Evolutionary conservation across 2,113 vertebrate species (phyloP).

Genomic region (Plecturocebus donacophilus): DNA sequence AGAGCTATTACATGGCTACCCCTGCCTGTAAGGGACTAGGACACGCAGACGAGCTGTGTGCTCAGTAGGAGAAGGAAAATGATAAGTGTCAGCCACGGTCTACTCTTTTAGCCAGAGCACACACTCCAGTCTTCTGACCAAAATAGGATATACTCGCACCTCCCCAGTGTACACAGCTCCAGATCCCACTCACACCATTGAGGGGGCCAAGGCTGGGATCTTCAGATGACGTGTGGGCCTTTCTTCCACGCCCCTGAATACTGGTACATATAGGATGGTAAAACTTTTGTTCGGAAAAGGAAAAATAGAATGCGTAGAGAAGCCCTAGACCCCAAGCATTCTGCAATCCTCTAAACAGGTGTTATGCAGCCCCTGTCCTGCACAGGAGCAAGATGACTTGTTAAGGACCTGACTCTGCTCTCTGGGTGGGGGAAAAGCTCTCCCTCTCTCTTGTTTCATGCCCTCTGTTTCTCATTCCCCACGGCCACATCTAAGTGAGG

Average conservation of each 20-base stretch:
- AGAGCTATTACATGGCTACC: background rate
- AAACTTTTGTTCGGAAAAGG: background rate
- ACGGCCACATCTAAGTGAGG: background rate
- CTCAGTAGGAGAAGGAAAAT: background rate
- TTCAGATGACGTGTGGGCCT: background rate
- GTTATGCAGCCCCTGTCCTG: too few relatives aligned
- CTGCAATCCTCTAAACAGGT: background rate
- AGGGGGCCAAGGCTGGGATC: background rate
- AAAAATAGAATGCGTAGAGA: accelerated
- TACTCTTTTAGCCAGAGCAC: background rate
- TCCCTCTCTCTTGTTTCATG: accelerated
- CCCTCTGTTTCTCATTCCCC: background rate
- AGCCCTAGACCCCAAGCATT: accelerated
- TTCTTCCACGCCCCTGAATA: background rate
- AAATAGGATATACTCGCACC: background rate
- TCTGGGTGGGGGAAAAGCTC: background rate
- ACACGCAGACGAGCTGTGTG: too few relatives aligned
- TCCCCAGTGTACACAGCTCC: accelerated
- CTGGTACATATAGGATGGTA: accelerated
- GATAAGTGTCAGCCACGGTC: background rate
- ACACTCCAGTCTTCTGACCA: background rate
- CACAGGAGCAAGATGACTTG: accelerated
- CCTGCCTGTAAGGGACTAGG: background rate
- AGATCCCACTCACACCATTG: background rate
- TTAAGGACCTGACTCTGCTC: background rate